phyloP scores from a whole-genome alignment of 2,797 vertebrate species.

The Lutjanus campechanus region DNA sequence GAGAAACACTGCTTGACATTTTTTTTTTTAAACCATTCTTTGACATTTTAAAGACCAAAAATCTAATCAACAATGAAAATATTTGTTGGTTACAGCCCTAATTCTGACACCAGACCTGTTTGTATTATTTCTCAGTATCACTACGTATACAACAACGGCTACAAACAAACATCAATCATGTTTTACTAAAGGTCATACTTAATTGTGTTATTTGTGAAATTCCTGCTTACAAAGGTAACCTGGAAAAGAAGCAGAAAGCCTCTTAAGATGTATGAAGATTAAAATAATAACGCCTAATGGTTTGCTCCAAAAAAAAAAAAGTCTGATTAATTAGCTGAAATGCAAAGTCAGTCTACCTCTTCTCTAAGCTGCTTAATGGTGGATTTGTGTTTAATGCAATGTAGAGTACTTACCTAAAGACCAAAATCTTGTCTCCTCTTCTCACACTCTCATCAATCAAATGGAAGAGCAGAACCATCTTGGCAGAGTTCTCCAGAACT shows the following conservation, averaged over 20 bases:
- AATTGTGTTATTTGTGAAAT: background rate
- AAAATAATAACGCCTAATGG: background rate
- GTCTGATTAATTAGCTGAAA: slow-evolving; percentile 24
- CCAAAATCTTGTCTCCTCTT: slow-evolving; percentile 94
- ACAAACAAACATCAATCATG: background rate
- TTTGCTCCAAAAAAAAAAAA: slow-evolving; percentile 11
- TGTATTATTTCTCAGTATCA: background rate
- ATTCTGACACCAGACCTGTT: too few relatives aligned
- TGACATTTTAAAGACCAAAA: too few relatives aligned
- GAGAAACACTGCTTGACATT: too few relatives aligned
- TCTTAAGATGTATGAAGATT: background rate
- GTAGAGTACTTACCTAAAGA: slow-evolving; percentile 91
- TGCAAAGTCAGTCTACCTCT: slow-evolving; percentile 8
- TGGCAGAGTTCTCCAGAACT: slow-evolving; percentile 96
- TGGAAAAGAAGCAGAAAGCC: slow-evolving; percentile 9
- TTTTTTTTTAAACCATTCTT: too few relatives aligned
- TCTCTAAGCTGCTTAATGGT: slow-evolving; percentile 37
- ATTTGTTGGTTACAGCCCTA: too few relatives aligned
- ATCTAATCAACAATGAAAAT: too few relatives aligned
- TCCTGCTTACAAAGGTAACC: slow-evolving; percentile 5
- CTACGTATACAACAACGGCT: background rate
- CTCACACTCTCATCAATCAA: slow-evolving; percentile 95
- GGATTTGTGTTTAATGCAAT: slow-evolving; percentile 35
- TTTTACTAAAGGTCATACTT: background rate
- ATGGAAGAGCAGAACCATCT: slow-evolving; percentile 98